Base-by-base conservation (phyloP, 2,113 vertebrate genomes). In the Neolamprologus ventralis region DNA sequence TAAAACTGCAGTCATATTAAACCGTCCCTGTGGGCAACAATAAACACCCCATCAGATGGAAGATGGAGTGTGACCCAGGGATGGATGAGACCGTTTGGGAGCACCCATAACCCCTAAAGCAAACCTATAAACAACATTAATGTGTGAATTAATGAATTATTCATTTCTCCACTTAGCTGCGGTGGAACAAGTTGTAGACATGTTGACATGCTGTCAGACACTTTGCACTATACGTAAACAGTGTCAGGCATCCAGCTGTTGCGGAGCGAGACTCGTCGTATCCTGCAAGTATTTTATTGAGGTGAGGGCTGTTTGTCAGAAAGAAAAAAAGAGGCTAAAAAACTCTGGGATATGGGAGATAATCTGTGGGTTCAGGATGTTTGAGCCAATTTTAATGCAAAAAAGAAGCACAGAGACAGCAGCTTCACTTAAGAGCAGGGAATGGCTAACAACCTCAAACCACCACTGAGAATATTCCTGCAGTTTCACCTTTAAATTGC, bases 1-100 rank as follows among this genome's bases (percentile, higher is more conserved):
- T 54, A 85, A 84, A 87, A 28, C 19, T 33, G 60, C 49, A 82
- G 55, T 85, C 60, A 82, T 45, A 73, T 87, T 85, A 78, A 90
- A 81, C 16, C 19, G 7, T 5, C 42, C 51, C 33, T 23, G 42
- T 85, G 84, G 91, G 54, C 40, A 80, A 73, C 42, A 47, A 6
- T 79, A 80, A 81, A 68, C 88, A 45, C 10, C 42, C 51, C 84
- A 82, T 86, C 78, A 65, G 47, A 23, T 85, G 71, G 71, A 42
- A 81, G 40, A 92, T 79, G 78, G 47, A 55, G 73, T 35, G 51
- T 84, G 68, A 88, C 51, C 68, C 57, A 42, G 16, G 9, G 51
- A 84, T 7, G 31, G 71, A 90, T 81, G 81, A 57, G 42, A 60
- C 21, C 7, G 4, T 73, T 83, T 83, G 21, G 40, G 79, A 88